Conservation (phyloP, 2,888 invertebrate genomes). For the Beris morrisii region DNA sequence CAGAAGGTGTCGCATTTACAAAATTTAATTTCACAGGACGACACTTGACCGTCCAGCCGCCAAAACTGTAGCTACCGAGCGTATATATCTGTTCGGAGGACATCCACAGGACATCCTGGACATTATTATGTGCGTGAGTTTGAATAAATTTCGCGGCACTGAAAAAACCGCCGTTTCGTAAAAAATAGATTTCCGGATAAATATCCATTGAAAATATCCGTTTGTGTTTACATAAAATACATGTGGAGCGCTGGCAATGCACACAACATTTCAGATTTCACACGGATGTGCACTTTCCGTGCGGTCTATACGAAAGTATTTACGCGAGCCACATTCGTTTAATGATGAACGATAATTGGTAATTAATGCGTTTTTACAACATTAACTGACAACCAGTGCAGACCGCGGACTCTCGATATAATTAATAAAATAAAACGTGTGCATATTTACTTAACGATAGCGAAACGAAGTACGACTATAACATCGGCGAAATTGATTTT, state of each 20-base stretch:
- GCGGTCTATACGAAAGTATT: neutral
- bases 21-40: conserved; percentile 43
- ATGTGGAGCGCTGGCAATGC: conserved; percentile 10
- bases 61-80: neutral
- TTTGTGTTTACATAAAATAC: conserved; percentile 42
- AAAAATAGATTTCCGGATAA: conserved; percentile 34
- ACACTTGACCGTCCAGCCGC: conserved; percentile 35
- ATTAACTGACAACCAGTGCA: conserved; percentile 17
- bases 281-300: conserved; percentile 13
- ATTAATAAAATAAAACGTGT: conserved; percentile 31
- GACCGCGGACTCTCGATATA: conserved; percentile 16
- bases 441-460: conserved; percentile 23
- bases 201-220: conserved; percentile 41
- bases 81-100: conserved; percentile 1
- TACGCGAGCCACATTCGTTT: conserved; percentile 28
- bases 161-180: conserved; percentile 11
- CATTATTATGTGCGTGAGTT: no score
- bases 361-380: conserved; percentile 53
- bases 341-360: conserved; percentile 51
- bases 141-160: conserved; percentile 4
- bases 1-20: conserved; percentile 46
- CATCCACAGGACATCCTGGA: neutral
- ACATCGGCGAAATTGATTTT: no score
- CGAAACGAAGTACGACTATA: no score
- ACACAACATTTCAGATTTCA: conserved; percentile 2